Conservation (phyloP, 1,140 invertebrate genomes). For the Zaprionus lachaisei region DNA sequence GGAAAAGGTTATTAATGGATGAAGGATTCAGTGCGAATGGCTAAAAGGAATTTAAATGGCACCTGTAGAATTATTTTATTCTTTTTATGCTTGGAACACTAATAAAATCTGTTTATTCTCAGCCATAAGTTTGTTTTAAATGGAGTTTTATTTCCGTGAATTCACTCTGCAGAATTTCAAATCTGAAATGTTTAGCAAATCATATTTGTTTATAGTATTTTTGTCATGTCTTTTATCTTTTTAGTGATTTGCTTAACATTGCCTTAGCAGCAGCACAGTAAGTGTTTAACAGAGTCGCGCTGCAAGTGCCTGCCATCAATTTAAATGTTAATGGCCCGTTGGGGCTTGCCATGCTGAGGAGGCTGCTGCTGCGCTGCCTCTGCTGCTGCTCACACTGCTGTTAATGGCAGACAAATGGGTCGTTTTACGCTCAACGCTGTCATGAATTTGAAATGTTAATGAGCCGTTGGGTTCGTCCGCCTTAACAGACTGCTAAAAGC, state of each 20-base stretch:
- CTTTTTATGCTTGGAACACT: too few relatives aligned
- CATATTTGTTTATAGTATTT: neutral
- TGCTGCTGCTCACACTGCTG: constrained; percentile 49
- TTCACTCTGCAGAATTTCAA: too few relatives aligned
- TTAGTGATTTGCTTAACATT: constrained; percentile 28
- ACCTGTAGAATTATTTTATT: neutral
- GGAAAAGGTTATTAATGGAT: constrained; percentile 26
- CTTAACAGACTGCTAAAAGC: constrained; percentile 69
- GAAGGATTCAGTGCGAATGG: constrained; percentile 1
- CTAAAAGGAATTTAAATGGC: neutral
- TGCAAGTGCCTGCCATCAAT: constrained; percentile 63
- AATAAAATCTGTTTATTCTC: neutral
- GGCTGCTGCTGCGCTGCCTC: constrained; percentile 21
- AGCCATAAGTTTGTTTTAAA: neutral
- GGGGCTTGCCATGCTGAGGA: constrained; percentile 50
- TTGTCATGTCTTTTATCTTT: neutral
- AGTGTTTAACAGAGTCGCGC: constrained; percentile 27
- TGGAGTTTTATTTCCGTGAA: too few relatives aligned
- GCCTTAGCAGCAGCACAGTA: constrained; percentile 22
- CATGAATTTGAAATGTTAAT: constrained; percentile 75
- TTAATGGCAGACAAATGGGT: constrained; percentile 66
- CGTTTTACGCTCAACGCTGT: constrained; percentile 65
- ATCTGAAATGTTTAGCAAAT: neutral
- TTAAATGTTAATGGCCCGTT: constrained; percentile 70
- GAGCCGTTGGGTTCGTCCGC: constrained; percentile 57